Base-by-base conservation (phyloP, 2,113 vertebrate genomes). In the Chamaea fasciata region DNA sequence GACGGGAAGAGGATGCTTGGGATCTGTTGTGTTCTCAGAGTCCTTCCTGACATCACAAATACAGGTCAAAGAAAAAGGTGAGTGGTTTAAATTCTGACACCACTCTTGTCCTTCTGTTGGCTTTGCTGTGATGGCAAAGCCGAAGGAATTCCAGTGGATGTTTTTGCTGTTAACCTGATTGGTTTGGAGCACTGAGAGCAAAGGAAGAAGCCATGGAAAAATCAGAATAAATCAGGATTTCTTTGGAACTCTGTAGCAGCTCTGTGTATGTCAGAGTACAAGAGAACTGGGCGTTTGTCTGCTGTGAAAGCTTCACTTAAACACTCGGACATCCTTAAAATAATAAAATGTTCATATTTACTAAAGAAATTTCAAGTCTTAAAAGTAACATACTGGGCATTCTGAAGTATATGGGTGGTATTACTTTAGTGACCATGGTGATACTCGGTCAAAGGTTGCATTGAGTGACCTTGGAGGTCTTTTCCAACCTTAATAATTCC, bases 1-100 rank as follows among this genome's bases (percentile, higher is more conserved):
- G 84, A 87, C 97, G 13, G 97, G 97, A 28, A 94, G 92, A 23
- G 98, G 97, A 3, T 96, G 97, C 83, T 97, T 99, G 89, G 99
- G 99, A 28, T 99, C 99, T 44, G 97, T 99, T 47, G 98, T 99
- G 82, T 99, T 99, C 95, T 99, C 99, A 21, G 99, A 99, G 77
- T 99, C 99, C 3, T 99, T 99, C 93, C 88, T 99, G 91, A 98
- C 99, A 33, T 99, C 99, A n/a, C 98, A 97, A 85, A 98, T 99
- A 62, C 97, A 97, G 82, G 98, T 99, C 71, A 99, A 99, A 94
- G 98, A 99, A 89, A 99, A 98, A 96, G 99, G 99, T 98, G 94
- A 86, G 46, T 60, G 1, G 17, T 65, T 57, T 2, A 6, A 52
- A 10, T 77, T 44, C 10, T 12, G 1, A 1, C 14, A 6, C 28